Conservation (phyloP, 2,797 vertebrate species). For the Halcyon chelicuti region DNA sequence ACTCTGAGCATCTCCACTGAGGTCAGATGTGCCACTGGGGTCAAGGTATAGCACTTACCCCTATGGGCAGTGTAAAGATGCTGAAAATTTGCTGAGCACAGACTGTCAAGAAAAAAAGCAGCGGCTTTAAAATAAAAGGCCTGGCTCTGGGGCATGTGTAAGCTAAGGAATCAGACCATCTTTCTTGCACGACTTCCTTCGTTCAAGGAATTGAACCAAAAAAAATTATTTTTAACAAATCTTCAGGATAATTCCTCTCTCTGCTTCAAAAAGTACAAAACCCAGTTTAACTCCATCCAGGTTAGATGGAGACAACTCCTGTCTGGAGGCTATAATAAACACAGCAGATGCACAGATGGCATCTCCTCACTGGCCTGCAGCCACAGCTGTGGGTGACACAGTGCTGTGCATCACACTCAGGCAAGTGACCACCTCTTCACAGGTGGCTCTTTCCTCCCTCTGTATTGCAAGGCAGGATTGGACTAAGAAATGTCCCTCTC, state of each 20-base stretch:
- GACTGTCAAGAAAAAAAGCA: not conserved
- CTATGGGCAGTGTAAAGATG: not conserved
- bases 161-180: not conserved
- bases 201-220: not conserved
- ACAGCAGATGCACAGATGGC: not conserved
- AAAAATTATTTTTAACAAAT: not conserved
- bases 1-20: not conserved
- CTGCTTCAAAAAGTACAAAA: not conserved
- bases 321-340: not conserved
- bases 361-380: accelerated
- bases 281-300: not conserved
- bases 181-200: not conserved
- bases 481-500: not conserved
- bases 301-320: not conserved
- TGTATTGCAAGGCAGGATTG: accelerated
- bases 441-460: not conserved
- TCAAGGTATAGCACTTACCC: not conserved
- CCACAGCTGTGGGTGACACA: not conserved
- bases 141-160: not conserved
- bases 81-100: not conserved
- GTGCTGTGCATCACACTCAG: not conserved
- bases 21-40: not conserved
- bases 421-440: not conserved
- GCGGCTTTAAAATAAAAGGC: not conserved
- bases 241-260: not conserved